Evolutionary conservation across 2,888 invertebrate genomes (phyloP).

Genomic region (Blera fallax): DNA sequence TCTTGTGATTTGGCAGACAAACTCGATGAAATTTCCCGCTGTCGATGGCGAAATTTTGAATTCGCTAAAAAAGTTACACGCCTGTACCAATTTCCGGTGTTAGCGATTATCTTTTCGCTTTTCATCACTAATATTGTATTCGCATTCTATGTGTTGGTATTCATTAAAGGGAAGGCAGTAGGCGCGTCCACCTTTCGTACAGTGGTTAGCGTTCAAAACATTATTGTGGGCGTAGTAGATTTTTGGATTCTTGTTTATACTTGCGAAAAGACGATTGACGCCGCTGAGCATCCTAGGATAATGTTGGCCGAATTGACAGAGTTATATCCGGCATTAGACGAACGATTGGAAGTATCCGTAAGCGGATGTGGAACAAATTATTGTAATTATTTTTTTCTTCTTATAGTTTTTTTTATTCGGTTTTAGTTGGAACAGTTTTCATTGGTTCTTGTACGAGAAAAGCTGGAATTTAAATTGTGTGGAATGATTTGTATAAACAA

Average conservation of each 20-base stretch:
- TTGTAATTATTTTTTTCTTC: too few relatives aligned
- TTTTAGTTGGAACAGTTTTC: not conserved
- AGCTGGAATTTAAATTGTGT: slow-evolving; percentile 1
- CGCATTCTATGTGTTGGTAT: not conserved
- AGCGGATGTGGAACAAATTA: not conserved
- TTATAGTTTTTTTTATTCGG: not conserved
- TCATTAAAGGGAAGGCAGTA: not conserved
- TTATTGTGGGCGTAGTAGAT: not conserved
- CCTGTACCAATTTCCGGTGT: not conserved
- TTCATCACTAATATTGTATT: slow-evolving; percentile 1
- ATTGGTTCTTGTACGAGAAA: not conserved
- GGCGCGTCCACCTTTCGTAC: not conserved
- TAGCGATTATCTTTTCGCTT: not conserved
- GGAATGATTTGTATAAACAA: not conserved
- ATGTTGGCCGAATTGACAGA: slow-evolving; percentile 1
- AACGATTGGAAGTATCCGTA: slow-evolving; percentile 1
- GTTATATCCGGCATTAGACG: not conserved
- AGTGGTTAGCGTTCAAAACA: not conserved
- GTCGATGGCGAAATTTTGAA: not conserved
- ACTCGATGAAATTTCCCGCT: slow-evolving; percentile 16
- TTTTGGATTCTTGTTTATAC: not conserved
- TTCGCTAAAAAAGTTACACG: not conserved
- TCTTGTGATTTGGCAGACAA: slow-evolving; percentile 6
- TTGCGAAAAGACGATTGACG: not conserved
- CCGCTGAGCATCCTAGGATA: not conserved